Base-by-base conservation (phyloP, 2,888 invertebrate species). In the Brenthis ino region DNA sequence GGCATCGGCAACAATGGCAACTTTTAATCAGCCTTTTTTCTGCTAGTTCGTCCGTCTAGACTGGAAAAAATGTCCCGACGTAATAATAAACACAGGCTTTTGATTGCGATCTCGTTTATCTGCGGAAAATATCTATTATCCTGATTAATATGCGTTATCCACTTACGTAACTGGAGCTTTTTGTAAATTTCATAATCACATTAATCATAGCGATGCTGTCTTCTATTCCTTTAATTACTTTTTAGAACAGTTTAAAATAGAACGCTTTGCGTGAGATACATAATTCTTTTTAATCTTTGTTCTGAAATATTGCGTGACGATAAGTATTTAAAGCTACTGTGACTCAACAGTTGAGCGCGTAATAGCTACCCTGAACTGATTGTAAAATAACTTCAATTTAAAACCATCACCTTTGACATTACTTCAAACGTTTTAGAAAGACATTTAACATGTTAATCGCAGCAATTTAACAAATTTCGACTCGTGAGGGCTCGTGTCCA, bases 361-460 rank as follows among this genome's bases (percentile, higher is more conserved):
- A 63, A 57, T 56, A 24, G 57, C 47, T 66, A 47, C 58, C 24
- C 20, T 28, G 47, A 12, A 20, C 43, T n/a, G 43, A 57, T 53
- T 64, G 47, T 64, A 56, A 64, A 68, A 68, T 64, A 54, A 37
- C 53, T 64, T 28, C 4, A 60, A 64, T 65, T 67, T 57, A 69
- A 69, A 64, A 61, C 37, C 54, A 50, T 53, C 69, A 65, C 71
- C 69, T 67, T 60, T 65, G 50, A 66, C 51, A 56, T 64, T 69
- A 71, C 68, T 70, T 68, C 54, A 68, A 70, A 79, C 80, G 82
- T 78, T 87, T 84, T 77, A 79, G 81, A 90, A 91, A 89, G 86
- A 87, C 88, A 90, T 92, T 90, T 85, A 88, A 86, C 87, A 88
- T 84, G 86, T 87, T 88, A 89, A 91, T 91, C 85, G 89, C 81